These are phyloP conservation scores for Epizoanthus fatuus DNA, from an alignment of 92 coral and sea anemone species.

Conservation along the genomic window DNA sequence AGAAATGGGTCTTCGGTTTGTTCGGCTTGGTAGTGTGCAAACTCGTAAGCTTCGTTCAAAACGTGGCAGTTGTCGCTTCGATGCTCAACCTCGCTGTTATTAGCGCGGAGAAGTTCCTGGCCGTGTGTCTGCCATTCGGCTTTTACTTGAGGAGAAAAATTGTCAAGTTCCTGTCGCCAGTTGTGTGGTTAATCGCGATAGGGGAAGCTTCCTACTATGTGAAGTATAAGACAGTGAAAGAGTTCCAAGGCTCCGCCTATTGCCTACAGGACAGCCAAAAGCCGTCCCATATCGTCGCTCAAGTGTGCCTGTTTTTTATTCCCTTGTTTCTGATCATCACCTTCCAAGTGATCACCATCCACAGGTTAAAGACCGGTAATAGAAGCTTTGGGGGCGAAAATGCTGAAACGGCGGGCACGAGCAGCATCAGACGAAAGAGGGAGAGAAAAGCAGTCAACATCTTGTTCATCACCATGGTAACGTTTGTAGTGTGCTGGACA, in stretches of 20 bases:
- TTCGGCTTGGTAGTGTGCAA: slow-evolving; percentile 8
- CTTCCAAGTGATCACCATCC: slow-evolving; percentile 5
- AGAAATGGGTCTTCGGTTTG: background rate
- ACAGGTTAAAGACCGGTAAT: slow-evolving; percentile 1
- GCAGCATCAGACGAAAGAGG: background rate
- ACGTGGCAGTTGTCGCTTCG: slow-evolving; percentile 10
- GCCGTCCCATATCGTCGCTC: background rate
- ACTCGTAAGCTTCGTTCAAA: slow-evolving; percentile 7
- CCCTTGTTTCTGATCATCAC: slow-evolving; percentile 4
- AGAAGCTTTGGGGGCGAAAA: background rate
- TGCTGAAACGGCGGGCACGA: background rate
- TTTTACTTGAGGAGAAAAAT: background rate
- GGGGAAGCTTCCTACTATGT: slow-evolving; percentile 4
- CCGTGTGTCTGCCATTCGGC: background rate
- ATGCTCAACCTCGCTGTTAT: background rate
- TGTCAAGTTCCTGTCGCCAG: background rate
- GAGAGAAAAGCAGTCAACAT: slow-evolving; percentile 11
- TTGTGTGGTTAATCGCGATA: slow-evolving; percentile 12
- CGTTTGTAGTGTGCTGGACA: slow-evolving; percentile 20
- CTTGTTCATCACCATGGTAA: slow-evolving; percentile 9
- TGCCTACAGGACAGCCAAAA: background rate
- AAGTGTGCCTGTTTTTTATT: background rate
- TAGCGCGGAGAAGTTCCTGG: slow-evolving; percentile 17
- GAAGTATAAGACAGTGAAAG: background rate
- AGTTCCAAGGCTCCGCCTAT: background rate